Percentiles rank a stretch among this genome's conserved stretches.
phyloP scores from a whole-genome alignment of 2,888 invertebrate species.

The Lepidonotus clava region DNA sequence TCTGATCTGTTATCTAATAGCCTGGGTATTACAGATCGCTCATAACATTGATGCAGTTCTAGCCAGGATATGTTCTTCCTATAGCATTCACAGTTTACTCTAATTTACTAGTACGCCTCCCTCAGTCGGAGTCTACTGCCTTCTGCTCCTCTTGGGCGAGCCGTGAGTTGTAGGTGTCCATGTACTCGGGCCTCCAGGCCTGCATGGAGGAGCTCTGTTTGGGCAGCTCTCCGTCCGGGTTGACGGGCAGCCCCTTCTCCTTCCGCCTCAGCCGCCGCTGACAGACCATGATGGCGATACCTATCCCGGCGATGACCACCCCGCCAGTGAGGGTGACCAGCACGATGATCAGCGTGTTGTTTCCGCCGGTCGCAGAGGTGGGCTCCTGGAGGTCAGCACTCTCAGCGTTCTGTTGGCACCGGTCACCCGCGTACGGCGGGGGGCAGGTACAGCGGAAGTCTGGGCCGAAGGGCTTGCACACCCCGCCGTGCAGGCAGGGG shows the following conservation, averaged over 20 bases:
- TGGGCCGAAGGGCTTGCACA: not conserved
- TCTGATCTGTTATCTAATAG: too few relatives aligned
- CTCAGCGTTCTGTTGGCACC: not conserved
- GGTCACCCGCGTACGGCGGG: not conserved
- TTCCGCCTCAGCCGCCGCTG: not conserved
- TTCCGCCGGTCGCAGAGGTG: not conserved
- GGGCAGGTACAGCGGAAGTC: not conserved
- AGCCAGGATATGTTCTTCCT: too few relatives aligned
- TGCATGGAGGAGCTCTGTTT: slow-evolving; percentile 6
- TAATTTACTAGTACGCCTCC: too few relatives aligned
- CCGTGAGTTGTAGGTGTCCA: not conserved
- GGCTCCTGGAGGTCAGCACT: not conserved
- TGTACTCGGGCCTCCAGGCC: not conserved
- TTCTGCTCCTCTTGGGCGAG: not conserved
- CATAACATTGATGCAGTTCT: too few relatives aligned
- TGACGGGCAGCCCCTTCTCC: slow-evolving; percentile 3
- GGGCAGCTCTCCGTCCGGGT: slow-evolving; percentile 3
- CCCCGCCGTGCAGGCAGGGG: slow-evolving; percentile 1
- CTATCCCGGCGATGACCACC: not conserved
- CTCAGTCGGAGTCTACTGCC: not conserved
- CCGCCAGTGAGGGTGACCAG: slow-evolving; percentile 3
- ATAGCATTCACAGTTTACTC: too few relatives aligned
- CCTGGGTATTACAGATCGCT: too few relatives aligned
- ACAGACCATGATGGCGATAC: not conserved
- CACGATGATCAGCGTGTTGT: not conserved